A percentile compares a stretch with the other conserved stretches of the same genome.
These are phyloP conservation scores for Philereme vetulata DNA, from an alignment of 2,888 invertebrate genomes.

Conservation along the genomic window DNA sequence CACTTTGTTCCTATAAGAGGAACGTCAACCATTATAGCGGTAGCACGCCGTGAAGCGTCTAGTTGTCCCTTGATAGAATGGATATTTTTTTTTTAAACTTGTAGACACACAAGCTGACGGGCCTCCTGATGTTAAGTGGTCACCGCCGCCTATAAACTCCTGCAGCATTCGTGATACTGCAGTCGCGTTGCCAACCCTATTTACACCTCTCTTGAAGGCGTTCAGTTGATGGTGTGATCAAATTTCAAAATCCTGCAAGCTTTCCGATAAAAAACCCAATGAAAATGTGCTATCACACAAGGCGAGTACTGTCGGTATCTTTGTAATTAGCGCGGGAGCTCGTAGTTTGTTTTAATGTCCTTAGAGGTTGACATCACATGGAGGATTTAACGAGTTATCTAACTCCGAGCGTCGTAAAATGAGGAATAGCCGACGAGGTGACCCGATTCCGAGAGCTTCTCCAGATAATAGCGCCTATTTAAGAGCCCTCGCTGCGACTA, in stretches of 20 bases:
- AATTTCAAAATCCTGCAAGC: not conserved
- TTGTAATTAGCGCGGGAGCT: conserved; percentile 13
- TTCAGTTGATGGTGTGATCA: too few relatives aligned
- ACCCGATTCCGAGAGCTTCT: conserved; percentile 39
- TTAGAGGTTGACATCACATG: conserved; percentile 25
- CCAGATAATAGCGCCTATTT: conserved; percentile 26
- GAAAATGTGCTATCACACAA: not conserved
- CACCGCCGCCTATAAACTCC: too few relatives aligned
- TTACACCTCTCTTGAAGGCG: too few relatives aligned
- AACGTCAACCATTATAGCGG: too few relatives aligned
- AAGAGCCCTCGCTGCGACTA: conserved; percentile 12
- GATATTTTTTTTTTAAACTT: too few relatives aligned
- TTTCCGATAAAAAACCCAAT: not conserved
- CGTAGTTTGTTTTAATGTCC: conserved; percentile 29
- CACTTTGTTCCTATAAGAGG: too few relatives aligned
- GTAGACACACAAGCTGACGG: too few relatives aligned
- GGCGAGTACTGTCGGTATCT: not conserved
- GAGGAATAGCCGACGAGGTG: conserved; percentile 33
- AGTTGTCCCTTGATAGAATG: too few relatives aligned
- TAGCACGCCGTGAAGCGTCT: too few relatives aligned
- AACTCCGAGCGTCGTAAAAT: conserved; percentile 44
- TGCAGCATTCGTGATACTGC: too few relatives aligned
- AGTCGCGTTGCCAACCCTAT: too few relatives aligned
- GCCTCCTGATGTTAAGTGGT: too few relatives aligned
- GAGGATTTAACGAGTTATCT: conserved; percentile 43